These are phyloP conservation scores for Eueremaeus valkanovi DNA, from an alignment of 2,888 invertebrate genomes.

Conservation along the genomic window DNA sequence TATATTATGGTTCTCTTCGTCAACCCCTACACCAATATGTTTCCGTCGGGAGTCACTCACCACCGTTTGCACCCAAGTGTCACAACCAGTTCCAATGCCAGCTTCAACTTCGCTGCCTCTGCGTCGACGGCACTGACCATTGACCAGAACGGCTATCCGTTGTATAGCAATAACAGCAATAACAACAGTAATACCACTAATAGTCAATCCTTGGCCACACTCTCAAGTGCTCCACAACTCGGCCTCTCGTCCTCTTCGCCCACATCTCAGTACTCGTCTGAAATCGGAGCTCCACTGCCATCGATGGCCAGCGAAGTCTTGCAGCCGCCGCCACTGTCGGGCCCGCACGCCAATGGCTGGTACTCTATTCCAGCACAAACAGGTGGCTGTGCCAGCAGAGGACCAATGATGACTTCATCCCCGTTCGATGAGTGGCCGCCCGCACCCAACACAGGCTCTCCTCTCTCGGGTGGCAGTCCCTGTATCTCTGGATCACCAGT, in stretches of 20 bases:
- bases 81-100: background rate
- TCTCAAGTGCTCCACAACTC: background rate
- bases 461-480: slow-evolving; percentile 19
- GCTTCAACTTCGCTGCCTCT: slow-evolving; percentile 12
- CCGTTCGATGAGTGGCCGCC: slow-evolving; percentile 7
- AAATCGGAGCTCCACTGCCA: slow-evolving; percentile 15
- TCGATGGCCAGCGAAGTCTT: slow-evolving; percentile 7
- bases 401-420: slow-evolving; percentile 10
- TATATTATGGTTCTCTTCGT: slow-evolving; percentile 29
- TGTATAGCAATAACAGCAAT: slow-evolving; percentile 23
- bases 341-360: slow-evolving; percentile 13
- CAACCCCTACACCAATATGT: slow-evolving; percentile 30
- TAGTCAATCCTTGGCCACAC: background rate
- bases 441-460: slow-evolving; percentile 12
- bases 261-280: slow-evolving; percentile 11
- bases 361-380: slow-evolving; percentile 13
- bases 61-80: slow-evolving; percentile 15
- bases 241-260: slow-evolving; percentile 9
- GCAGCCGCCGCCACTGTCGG: slow-evolving; percentile 9
- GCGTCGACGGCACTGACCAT: background rate
- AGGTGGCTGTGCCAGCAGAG: background rate
- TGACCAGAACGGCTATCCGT: slow-evolving; percentile 30
- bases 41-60: slow-evolving; percentile 9
- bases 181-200: background rate
- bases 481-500: slow-evolving; percentile 25